Conservation (phyloP, 2,888 invertebrate genomes). For the Capitulum mitella region DNA sequence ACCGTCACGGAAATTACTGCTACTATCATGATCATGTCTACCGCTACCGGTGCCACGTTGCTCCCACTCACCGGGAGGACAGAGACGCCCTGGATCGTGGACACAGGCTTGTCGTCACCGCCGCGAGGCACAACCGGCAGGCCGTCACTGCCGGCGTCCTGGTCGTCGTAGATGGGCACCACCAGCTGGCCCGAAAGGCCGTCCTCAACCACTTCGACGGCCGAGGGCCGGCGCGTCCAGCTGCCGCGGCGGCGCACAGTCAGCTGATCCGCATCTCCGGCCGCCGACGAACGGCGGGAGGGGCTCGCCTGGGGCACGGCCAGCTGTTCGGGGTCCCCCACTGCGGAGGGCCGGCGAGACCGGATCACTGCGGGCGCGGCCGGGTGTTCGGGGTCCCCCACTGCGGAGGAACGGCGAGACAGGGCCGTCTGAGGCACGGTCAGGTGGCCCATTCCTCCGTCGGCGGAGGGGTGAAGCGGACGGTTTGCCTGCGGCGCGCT, state of each 20-base stretch:
- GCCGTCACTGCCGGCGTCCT: background rate
- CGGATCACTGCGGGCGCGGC: background rate
- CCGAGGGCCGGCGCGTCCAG: background rate
- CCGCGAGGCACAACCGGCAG: background rate
- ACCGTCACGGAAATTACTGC: too few species aligned
- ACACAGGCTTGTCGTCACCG: background rate
- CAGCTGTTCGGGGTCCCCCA: background rate
- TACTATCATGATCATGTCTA: too few species aligned
- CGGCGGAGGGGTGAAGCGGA: too few species aligned
- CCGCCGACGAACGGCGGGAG: background rate
- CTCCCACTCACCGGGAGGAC: background rate
- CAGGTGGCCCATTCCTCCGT: too few species aligned
- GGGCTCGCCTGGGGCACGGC: background rate
- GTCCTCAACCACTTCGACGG: background rate
- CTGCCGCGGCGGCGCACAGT: background rate
- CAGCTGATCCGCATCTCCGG: background rate
- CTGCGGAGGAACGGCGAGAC: background rate
- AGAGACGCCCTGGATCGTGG: background rate
- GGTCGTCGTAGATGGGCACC: conserved; percentile 14
- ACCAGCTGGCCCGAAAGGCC: background rate
- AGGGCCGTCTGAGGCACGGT: background rate
- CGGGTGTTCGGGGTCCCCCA: background rate
- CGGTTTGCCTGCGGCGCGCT: too few species aligned
- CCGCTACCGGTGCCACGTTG: too few species aligned
- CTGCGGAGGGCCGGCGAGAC: background rate